Evolutionary conservation across 2,888 invertebrate species (phyloP).

Genomic region (Nomada fabriciana): DNA sequence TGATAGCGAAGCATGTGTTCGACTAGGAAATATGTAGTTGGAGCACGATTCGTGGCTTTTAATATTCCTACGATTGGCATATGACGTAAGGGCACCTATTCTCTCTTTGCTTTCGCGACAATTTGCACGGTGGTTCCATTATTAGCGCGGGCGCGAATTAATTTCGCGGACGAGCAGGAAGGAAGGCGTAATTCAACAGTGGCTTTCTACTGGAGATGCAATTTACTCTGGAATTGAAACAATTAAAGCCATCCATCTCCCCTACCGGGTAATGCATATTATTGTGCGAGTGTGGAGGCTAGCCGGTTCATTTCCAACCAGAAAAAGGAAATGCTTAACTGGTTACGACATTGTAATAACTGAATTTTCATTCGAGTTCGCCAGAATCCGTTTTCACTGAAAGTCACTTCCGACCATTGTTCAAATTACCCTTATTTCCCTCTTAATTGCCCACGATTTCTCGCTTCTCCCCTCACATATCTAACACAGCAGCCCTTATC

Average conservation of each 20-base stretch:
- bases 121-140: slow-evolving; percentile 65
- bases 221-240: slow-evolving; percentile 75
- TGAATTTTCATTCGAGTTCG: slow-evolving; percentile 34
- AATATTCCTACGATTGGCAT: slow-evolving; percentile 18
- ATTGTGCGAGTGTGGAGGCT: slow-evolving; percentile 57
- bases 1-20: not conserved
- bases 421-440: slow-evolving; percentile 4
- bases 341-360: slow-evolving; percentile 51
- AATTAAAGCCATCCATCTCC: slow-evolving; percentile 68
- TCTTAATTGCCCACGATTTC: not conserved
- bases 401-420: slow-evolving; percentile 25
- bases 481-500: no score
- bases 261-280: slow-evolving; percentile 56
- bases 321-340: slow-evolving; percentile 57
- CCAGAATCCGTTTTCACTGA: slow-evolving; percentile 9
- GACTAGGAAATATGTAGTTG: not conserved
- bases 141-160: slow-evolving; percentile 74
- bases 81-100: slow-evolving; percentile 51
- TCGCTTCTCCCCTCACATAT: not conserved
- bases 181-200: slow-evolving; percentile 74
- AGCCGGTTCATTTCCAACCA: slow-evolving; percentile 38
- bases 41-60: not conserved
- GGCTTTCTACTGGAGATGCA: slow-evolving; percentile 69
- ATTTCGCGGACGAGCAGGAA: slow-evolving; percentile 73
- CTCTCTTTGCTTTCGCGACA: slow-evolving; percentile 59